Evolutionary conservation across 1,140 invertebrate species (phyloP).

Genomic region (Platorchestia sp.): DNA sequence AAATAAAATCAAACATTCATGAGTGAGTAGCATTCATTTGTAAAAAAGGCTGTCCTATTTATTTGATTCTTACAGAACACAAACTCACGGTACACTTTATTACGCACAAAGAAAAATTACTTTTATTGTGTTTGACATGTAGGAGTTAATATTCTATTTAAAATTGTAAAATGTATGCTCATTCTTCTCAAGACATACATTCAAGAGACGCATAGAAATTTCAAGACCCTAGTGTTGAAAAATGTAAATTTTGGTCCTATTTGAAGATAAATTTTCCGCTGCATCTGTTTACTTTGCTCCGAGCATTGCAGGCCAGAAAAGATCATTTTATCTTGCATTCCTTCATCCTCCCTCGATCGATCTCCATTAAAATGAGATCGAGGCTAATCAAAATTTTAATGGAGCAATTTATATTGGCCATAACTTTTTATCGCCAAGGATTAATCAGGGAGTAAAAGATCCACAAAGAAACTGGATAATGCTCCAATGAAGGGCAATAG

Average conservation of each 20-base stretch:
- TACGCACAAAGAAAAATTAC: too few species aligned
- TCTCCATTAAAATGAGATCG: neutral
- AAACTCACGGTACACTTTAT: too few species aligned
- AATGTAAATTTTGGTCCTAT: neutral
- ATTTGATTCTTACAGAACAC: too few species aligned
- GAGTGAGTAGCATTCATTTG: too few species aligned
- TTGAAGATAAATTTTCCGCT: neutral
- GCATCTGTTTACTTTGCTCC: neutral
- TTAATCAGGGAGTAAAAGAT: neutral
- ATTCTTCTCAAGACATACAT: too few species aligned
- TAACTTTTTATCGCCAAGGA: neutral
- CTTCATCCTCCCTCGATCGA: neutral
- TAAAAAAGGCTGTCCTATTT: too few species aligned
- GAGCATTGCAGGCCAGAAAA: neutral
- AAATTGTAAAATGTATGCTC: too few species aligned
- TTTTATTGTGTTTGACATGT: too few species aligned
- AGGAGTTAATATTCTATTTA: too few species aligned
- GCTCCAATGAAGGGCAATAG: neutral
- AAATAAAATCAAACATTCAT: too few species aligned
- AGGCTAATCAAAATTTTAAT: slow-evolving; percentile 2
- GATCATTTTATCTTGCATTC: neutral
- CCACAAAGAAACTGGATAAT: neutral
- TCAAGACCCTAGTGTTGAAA: neutral
- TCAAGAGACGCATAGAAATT: neutral
- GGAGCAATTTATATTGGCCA: neutral